Evolutionary conservation across 2,888 invertebrate species (phyloP).

Genomic region (Andrena trimmerana): DNA sequence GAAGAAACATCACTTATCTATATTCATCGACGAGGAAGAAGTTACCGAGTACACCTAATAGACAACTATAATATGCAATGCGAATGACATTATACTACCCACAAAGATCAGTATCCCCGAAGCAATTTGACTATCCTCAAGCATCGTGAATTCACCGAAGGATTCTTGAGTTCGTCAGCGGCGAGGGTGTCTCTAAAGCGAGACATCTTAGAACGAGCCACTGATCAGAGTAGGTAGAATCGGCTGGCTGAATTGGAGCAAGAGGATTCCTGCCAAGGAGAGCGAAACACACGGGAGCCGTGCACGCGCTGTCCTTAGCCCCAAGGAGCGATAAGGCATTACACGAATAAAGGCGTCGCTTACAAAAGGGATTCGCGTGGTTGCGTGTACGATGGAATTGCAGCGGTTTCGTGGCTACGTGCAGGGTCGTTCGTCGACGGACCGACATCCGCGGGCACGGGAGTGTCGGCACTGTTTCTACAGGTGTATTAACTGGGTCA

Average conservation of each 20-base stretch:
- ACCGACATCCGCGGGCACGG: slow-evolving; percentile 53
- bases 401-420: slow-evolving; percentile 48
- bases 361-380: slow-evolving; percentile 54
- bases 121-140: too few relatives aligned
- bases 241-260: slow-evolving; percentile 15
- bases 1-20: too few relatives aligned
- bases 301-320: slow-evolving; percentile 19
- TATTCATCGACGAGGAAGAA: too few relatives aligned
- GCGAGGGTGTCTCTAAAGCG: neutral
- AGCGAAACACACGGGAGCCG: neutral
- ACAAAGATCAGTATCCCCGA: too few relatives aligned
- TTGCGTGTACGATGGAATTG: slow-evolving; percentile 56
- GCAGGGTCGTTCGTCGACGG: slow-evolving; percentile 61
- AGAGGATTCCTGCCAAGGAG: slow-evolving; percentile 20
- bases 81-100: too few relatives aligned
- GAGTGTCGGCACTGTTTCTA: slow-evolving; percentile 71
- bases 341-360: slow-evolving; percentile 39
- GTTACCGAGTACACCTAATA: too few relatives aligned
- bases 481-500: slow-evolving; percentile 81
- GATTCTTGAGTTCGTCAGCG: neutral
- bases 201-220: neutral
- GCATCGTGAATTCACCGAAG: too few relatives aligned
- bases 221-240: slow-evolving; percentile 4
- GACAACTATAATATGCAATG: too few relatives aligned
- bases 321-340: slow-evolving; percentile 28